A percentile compares a stretch with the other conserved stretches of the same genome.
phyloP scores from a whole-genome alignment of 2,888 invertebrate species.

The Caenorhabditis panamensis region DNA sequence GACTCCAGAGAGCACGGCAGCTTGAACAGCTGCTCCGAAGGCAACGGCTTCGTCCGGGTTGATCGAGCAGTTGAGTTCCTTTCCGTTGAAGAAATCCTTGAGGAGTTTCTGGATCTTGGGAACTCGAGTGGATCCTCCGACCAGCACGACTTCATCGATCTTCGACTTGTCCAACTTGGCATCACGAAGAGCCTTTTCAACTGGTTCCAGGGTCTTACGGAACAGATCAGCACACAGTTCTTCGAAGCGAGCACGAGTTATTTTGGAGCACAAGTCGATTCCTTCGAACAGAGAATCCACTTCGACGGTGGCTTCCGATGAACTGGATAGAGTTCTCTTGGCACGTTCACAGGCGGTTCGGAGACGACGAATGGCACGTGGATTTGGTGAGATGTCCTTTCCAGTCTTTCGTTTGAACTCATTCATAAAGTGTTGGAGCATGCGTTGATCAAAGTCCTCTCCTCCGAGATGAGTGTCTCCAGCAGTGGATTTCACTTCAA shows the following conservation, averaged over 20 bases:
- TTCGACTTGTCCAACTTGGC: constrained; percentile 93
- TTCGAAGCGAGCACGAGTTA: constrained; percentile 97
- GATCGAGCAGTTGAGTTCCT: constrained; percentile 93
- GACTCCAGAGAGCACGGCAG: constrained; percentile 65
- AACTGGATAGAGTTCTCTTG: constrained; percentile 85
- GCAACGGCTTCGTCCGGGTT: constrained; percentile 98
- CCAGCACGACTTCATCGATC: constrained; percentile 84
- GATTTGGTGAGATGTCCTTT: constrained; percentile 88
- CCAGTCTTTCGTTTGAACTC: constrained; percentile 86
- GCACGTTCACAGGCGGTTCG: constrained; percentile 86
- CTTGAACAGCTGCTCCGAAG: constrained; percentile 86
- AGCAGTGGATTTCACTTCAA: constrained; percentile 84
- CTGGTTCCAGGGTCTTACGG: constrained; percentile 95
- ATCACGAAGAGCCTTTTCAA: constrained; percentile 95
- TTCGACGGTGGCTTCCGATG: constrained; percentile 86
- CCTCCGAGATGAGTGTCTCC: constrained; percentile 86
- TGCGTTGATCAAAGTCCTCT: no score
- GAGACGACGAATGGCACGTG: constrained; percentile 91
- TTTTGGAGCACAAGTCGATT: constrained; percentile 94
- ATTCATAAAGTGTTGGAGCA: constrained; percentile 82
- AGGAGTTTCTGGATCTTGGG: constrained; percentile 97
- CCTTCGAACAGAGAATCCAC: constrained; percentile 96
- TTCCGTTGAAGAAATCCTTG: constrained; percentile 90
- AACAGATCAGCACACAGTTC: constrained; percentile 96
- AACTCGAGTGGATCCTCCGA: constrained; percentile 95